Evolutionary conservation across 2,797 vertebrate genomes (phyloP).

Genomic region (Acomys russatus): DNA sequence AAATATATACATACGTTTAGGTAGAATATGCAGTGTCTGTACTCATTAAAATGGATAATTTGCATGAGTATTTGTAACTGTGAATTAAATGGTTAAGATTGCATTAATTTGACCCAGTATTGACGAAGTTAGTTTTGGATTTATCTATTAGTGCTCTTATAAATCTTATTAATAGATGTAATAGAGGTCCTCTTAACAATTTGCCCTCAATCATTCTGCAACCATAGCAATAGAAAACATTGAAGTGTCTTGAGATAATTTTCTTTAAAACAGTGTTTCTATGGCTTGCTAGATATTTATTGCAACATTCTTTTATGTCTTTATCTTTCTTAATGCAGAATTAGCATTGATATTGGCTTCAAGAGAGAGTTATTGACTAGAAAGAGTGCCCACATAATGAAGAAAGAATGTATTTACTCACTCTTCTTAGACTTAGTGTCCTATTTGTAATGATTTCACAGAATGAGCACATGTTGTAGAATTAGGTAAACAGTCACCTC

Average conservation of each 20-base stretch:
- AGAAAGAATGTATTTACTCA: constrained; percentile 76
- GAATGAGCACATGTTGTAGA: constrained; percentile 76
- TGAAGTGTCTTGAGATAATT: constrained; percentile 83
- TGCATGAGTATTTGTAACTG: constrained; percentile 80
- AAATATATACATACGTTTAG: constrained; percentile 18
- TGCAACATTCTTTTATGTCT: constrained; percentile 75
- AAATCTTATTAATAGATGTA: constrained; percentile 85
- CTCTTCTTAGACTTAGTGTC: constrained; percentile 71
- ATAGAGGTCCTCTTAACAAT: constrained; percentile 74
- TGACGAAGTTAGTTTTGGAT: constrained; percentile 83
- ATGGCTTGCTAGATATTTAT: constrained; percentile 78
- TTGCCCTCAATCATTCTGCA: constrained; percentile 81
- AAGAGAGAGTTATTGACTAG: constrained; percentile 73
- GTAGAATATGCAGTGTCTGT: constrained; percentile 60
- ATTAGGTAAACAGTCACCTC: constrained; percentile 73
- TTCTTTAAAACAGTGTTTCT: constrained; percentile 77
- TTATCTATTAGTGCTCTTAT: constrained; percentile 83
- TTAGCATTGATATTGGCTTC: constrained; percentile 79
- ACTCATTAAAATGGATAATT: constrained; percentile 54
- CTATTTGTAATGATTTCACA: constrained; percentile 70
- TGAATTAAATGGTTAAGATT: constrained; percentile 73
- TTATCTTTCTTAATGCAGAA: constrained; percentile 82
- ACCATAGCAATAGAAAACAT: constrained; percentile 76
- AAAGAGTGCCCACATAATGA: constrained; percentile 67
- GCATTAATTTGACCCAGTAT: constrained; percentile 80